These are phyloP conservation scores for Ochlodes sylvanus DNA, from an alignment of 2,888 invertebrate genomes.

Conservation along the genomic window DNA sequence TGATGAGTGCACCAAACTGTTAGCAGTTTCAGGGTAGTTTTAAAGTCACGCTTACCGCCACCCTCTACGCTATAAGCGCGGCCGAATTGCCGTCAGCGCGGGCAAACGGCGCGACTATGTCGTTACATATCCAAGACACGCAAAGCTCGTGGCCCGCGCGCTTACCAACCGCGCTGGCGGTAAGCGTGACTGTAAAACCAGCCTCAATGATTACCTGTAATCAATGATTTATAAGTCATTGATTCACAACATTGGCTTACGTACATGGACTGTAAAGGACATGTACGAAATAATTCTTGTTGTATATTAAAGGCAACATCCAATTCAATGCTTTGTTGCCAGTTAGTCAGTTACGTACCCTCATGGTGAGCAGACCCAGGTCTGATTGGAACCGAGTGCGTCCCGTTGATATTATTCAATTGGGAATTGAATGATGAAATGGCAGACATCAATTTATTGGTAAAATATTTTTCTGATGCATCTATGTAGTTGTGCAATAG, in stretches of 20 bases:
- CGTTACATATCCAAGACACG: too few species aligned
- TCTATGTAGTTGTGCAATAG: neutral
- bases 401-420: neutral
- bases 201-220: too few species aligned
- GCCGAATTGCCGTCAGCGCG: too few species aligned
- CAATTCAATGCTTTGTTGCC: neutral
- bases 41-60: too few species aligned
- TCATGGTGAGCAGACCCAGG: conserved; percentile 1
- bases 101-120: too few species aligned
- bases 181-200: too few species aligned
- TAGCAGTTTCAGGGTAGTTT: too few species aligned
- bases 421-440: neutral
- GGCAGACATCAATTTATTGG: conserved; percentile 9
- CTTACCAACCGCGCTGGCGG: too few species aligned
- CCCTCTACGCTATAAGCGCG: too few species aligned
- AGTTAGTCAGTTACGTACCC: conserved; percentile 12
- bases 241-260: neutral
- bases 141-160: too few species aligned
- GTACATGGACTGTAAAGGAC: neutral
- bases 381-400: neutral
- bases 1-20: too few species aligned
- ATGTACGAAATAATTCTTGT: neutral
- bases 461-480: conserved; percentile 8
- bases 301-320: conserved; percentile 11
- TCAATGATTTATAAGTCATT: neutral